Conservation (phyloP, 2,888 invertebrate species). For the Psylliodes chrysocephalus region DNA sequence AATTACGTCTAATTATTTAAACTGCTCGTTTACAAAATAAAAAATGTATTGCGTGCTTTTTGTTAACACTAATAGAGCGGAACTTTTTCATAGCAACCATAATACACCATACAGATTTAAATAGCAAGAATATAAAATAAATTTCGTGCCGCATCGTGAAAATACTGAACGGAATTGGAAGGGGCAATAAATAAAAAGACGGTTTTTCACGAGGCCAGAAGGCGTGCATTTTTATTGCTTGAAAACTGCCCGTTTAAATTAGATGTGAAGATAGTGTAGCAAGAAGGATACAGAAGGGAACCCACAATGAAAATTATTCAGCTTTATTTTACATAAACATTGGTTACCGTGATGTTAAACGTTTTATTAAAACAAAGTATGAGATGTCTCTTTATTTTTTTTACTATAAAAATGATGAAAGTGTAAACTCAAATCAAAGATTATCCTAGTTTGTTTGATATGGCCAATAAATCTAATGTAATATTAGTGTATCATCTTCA, state of each 20-base stretch:
- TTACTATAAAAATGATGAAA: not conserved
- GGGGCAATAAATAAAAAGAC: slow-evolving; percentile 65
- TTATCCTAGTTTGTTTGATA: too few relatives aligned
- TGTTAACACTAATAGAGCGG: too few relatives aligned
- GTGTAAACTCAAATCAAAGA: too few relatives aligned
- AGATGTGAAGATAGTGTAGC: slow-evolving; percentile 64
- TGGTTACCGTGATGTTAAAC: slow-evolving; percentile 42
- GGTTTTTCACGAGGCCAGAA: slow-evolving; percentile 65
- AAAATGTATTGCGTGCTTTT: too few relatives aligned
- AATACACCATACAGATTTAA: too few relatives aligned
- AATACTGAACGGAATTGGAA: slow-evolving; percentile 44
- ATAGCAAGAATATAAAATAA: too few relatives aligned
- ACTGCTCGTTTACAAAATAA: too few relatives aligned
- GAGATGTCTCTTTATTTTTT: not conserved
- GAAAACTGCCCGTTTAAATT: slow-evolving; percentile 66
- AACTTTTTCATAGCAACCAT: too few relatives aligned
- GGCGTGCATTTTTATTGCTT: slow-evolving; percentile 66
- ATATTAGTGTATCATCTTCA: too few relatives aligned
- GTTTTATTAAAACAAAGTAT: too few relatives aligned
- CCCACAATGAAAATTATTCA: slow-evolving; percentile 58
- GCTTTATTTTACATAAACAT: slow-evolving; percentile 54
- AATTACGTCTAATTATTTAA: too few relatives aligned
- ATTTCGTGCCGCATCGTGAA: slow-evolving; percentile 44
- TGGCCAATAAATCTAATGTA: too few relatives aligned
- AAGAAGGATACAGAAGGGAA: slow-evolving; percentile 56